These are phyloP conservation scores for Rhabdomys pumilio DNA, from an alignment of 2,797 vertebrate genomes.

Conservation along the genomic window DNA sequence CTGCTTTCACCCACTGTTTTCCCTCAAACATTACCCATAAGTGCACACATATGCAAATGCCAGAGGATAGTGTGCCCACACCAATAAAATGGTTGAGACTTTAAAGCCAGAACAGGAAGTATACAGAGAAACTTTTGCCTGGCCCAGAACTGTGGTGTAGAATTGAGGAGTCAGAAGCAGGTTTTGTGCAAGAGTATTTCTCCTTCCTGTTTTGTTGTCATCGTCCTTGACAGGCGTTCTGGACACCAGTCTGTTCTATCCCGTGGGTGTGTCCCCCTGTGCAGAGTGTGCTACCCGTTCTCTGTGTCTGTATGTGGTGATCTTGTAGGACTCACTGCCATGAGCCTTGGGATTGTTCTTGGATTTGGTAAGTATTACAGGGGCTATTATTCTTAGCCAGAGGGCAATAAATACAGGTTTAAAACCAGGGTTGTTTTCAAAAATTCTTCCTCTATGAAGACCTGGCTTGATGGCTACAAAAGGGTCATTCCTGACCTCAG, in stretches of 20 bases:
- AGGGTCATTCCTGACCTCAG: neutral
- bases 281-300: accelerated
- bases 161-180: neutral
- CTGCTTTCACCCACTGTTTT: neutral
- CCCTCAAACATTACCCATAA: too few species aligned
- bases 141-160: neutral
- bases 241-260: accelerated
- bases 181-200: neutral
- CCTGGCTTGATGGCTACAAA: neutral
- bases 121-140: neutral
- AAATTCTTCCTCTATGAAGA: neutral
- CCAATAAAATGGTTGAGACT: accelerated
- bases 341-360: neutral
- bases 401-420: neutral
- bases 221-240: accelerated
- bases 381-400: neutral
- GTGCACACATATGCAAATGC: neutral
- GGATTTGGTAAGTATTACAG: neutral
- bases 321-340: neutral
- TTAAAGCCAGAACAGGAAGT: neutral
- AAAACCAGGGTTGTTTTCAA: too few species aligned
- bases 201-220: neutral
- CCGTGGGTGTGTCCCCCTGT: neutral
- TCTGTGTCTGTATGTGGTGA: neutral
- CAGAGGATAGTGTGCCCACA: accelerated